These are phyloP conservation scores for Nibea albiflora DNA, from an alignment of 2,113 vertebrate species.

Conservation along the genomic window DNA sequence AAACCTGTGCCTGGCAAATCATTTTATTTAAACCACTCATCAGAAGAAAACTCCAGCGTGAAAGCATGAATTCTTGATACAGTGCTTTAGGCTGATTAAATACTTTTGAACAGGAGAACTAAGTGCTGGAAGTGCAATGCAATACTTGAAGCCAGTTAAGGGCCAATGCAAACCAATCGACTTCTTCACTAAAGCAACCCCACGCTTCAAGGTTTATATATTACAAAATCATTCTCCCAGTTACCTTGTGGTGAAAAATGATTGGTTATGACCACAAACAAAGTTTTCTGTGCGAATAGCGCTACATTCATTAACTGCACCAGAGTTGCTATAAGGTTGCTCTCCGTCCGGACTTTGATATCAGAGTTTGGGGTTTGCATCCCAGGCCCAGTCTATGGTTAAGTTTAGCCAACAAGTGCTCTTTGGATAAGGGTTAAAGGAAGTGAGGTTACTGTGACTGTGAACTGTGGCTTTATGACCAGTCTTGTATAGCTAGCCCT, in stretches of 20 bases:
- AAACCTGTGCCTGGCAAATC: constrained; percentile 12
- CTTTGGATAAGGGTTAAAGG: neutral
- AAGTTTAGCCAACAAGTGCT: neutral
- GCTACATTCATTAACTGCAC: no score
- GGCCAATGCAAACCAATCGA: neutral
- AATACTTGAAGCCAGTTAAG: neutral
- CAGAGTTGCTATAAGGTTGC: no score
- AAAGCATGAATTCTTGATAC: neutral
- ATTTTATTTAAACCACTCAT: constrained; percentile 10
- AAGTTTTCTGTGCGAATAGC: no score
- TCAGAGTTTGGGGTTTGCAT: neutral
- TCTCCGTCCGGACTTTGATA: neutral
- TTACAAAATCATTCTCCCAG: neutral
- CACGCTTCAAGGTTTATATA: neutral
- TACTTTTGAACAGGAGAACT: neutral
- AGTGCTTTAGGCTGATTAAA: neutral
- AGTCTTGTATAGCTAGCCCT: no score
- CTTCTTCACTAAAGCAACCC: neutral
- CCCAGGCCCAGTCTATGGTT: neutral
- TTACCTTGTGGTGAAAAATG: neutral
- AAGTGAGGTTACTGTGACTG: neutral
- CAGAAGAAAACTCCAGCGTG: neutral
- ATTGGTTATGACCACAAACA: no score
- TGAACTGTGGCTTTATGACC: neutral
- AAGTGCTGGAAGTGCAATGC: neutral